These are phyloP conservation scores for Drosophila repletoides DNA, from an alignment of 1,140 invertebrate species.

Conservation along the genomic window DNA sequence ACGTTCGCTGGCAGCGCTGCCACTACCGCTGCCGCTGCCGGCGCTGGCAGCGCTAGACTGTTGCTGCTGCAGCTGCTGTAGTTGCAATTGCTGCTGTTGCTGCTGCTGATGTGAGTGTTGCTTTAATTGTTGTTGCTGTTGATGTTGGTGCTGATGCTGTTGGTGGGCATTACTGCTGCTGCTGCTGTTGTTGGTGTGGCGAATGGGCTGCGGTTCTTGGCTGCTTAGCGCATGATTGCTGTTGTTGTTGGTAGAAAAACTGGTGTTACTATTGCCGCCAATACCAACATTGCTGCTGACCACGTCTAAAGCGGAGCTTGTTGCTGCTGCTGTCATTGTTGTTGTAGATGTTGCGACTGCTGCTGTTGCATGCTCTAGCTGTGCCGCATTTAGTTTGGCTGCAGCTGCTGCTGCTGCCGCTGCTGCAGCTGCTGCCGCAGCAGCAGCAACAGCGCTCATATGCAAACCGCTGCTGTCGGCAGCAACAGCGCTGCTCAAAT, in stretches of 20 bases:
- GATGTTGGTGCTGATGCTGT: conserved; percentile 22
- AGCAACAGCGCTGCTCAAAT: conserved; percentile 42
- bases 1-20: conserved; percentile 62
- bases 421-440: conserved; percentile 58
- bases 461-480: conserved; percentile 55
- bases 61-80: conserved; percentile 15
- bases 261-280: conserved; percentile 66
- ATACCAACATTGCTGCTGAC: conserved; percentile 23
- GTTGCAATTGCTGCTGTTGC: conserved; percentile 8
- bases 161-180: conserved; percentile 18
- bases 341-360: too few species aligned
- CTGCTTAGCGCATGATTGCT: conserved; percentile 58
- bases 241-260: conserved; percentile 69
- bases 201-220: conserved; percentile 2
- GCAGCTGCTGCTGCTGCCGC: conserved; percentile 59
- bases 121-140: conserved; percentile 12
- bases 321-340: conserved; percentile 3
- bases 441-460: conserved; percentile 62
- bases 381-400: conserved; percentile 54
- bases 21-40: conserved; percentile 39
- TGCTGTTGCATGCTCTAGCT: conserved; percentile 55
- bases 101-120: conserved; percentile 17
- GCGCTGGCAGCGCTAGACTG: conserved; percentile 30
- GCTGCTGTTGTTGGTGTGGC: conserved; percentile 10
- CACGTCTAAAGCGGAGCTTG: not conserved